Evolutionary conservation across 2,888 invertebrate species (phyloP), one percentile per base, ranked within the genome.

Genomic region (Drosophila stalkeri): DNA sequence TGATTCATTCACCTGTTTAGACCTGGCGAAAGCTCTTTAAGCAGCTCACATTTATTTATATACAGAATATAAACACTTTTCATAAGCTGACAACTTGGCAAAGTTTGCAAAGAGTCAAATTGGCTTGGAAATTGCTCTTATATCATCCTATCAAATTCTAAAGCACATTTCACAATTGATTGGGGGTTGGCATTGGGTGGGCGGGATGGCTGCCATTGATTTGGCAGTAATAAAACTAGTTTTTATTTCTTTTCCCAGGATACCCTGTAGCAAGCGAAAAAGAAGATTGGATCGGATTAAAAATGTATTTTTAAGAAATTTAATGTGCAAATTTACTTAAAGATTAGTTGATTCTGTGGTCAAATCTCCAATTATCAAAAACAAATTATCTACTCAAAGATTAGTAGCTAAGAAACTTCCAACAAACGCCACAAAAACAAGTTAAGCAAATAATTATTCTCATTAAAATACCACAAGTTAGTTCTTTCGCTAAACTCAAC

Each of bases 71-170:
- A 69, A 56, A 61, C 51, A 47, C 64, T 61, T 68, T 61, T 77
- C 57, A 76, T 77, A 72, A 73, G 63, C 55, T 41, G 61, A 70
- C 75, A 77, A 64, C 41, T 64, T 80, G 51, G 49, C 46, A 59
- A 67, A 62, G 47, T 77, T 75, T 52, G 41, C 35, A 75, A 49
- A 41, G 43, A 49, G 31, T 14, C n/a, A 67, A 67, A 71, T 71
- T 67, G 64, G 55, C 64, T 67, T 56, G 41, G 31, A 62, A 71
- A 71, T 75, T 49, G 39, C 75, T 64, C 70, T 66, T 66, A 57
- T 63, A 69, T 63, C 69, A 69, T 56, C 43, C 55, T 59, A 66
- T 49, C 64, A 67, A 61, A 75, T 75, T 57, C 54, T 46, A 61
- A 52, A 37, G 55, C 33, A 33, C 46, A 52, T 43, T 73, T 63